phyloP scores from a whole-genome alignment of 1,140 invertebrate genomes.

The Drosophila melanica region DNA sequence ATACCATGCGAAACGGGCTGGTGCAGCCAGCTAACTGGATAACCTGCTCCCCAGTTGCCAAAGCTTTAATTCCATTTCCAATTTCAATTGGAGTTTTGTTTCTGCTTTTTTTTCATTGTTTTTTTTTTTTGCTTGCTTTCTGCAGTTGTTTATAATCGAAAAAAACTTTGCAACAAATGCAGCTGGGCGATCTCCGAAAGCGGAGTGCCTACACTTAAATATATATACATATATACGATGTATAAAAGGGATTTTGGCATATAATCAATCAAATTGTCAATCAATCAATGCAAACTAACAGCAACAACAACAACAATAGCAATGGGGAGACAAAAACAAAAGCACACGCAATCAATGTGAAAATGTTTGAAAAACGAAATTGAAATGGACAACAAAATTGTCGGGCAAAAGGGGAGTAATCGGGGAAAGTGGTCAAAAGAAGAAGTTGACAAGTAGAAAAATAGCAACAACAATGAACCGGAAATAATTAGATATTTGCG shows the following conservation, averaged over 20 bases:
- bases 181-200: not conserved
- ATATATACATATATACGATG: slow-evolving; percentile 4
- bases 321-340: slow-evolving; percentile 38
- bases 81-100: slow-evolving; percentile 3
- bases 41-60: not conserved
- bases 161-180: slow-evolving; percentile 41
- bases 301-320: slow-evolving; percentile 11
- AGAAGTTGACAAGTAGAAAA: slow-evolving; percentile 43
- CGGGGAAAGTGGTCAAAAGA: not conserved
- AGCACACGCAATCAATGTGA: slow-evolving; percentile 51
- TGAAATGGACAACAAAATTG: slow-evolving; percentile 60
- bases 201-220: not conserved
- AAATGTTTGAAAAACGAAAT: slow-evolving; percentile 60
- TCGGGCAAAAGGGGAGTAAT: not conserved
- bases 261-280: slow-evolving; percentile 80
- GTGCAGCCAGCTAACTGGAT: slow-evolving; percentile 2
- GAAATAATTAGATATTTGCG: slow-evolving; percentile 62
- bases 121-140: not conserved
- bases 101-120: slow-evolving; percentile 3
- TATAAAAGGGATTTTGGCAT: slow-evolving; percentile 57
- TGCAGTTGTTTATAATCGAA: slow-evolving; percentile 21
- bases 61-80: not conserved
- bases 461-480: slow-evolving; percentile 59
- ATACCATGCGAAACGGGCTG: slow-evolving; percentile 16
- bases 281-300: slow-evolving; percentile 68